These are phyloP conservation scores for Kryptolebias ocellatus DNA, from an alignment of 2,797 vertebrate genomes.

Conservation along the genomic window DNA sequence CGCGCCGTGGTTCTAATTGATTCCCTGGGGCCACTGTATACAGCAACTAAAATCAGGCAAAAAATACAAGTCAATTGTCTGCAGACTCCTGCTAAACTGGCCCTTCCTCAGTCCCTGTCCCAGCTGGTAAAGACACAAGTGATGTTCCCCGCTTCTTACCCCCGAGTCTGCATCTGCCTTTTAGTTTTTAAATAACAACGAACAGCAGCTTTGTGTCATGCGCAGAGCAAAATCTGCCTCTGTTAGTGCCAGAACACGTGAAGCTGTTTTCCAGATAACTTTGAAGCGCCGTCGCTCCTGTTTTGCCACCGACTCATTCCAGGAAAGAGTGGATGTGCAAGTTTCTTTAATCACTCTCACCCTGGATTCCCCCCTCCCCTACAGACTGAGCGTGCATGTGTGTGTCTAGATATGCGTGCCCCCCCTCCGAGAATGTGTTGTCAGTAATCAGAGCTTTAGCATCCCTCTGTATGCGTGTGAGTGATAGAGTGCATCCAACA, in stretches of 20 bases:
- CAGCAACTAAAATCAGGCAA: constrained; percentile 54
- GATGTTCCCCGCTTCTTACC: background rate
- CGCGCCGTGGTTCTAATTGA: constrained; percentile 70
- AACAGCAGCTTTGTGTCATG: constrained; percentile 29
- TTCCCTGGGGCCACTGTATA: constrained; percentile 61
- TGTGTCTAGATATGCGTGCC: constrained; percentile 30
- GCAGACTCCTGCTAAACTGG: constrained; percentile 24
- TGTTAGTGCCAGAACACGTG: constrained; percentile 14
- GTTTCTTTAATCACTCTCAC: constrained; percentile 67
- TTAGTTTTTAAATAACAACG: constrained; percentile 21
- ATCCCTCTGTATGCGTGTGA: constrained; percentile 31
- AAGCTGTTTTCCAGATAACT: constrained; percentile 61
- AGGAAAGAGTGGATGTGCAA: constrained; percentile 45
- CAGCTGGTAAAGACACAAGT: constrained; percentile 19
- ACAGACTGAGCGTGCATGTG: constrained; percentile 21
- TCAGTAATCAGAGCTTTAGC: constrained; percentile 49
- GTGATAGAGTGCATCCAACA: constrained; percentile 65
- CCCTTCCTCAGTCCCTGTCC: constrained; percentile 17
- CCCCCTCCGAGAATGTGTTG: constrained; percentile 51
- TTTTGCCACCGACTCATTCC: constrained; percentile 62
- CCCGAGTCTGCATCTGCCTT: constrained; percentile 14
- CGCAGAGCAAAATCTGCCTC: constrained; percentile 30
- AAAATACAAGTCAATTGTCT: constrained; percentile 55
- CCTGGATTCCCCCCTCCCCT: constrained; percentile 51
- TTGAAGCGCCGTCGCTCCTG: constrained; percentile 49